Percentiles rank a stretch among this genome's conserved stretches.
Evolutionary conservation across 2,888 invertebrate genomes (phyloP).

Genomic region (Aproaerema taeniolella): DNA sequence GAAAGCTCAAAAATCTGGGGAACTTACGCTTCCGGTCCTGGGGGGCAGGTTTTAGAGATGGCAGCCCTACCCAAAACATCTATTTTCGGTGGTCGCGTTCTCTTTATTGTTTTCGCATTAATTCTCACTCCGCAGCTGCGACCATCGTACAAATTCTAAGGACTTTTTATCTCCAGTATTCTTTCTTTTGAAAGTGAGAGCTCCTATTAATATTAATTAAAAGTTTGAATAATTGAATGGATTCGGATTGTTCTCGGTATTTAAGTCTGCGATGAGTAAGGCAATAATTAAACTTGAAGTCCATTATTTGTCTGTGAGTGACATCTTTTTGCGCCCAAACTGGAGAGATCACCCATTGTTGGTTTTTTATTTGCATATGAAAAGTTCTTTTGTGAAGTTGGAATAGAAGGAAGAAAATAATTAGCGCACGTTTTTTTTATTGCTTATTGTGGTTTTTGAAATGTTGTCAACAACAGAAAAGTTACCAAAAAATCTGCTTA

Average conservation of each 20-base stretch:
- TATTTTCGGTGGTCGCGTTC: conserved; percentile 54
- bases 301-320: conserved; percentile 61
- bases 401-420: too few relatives aligned
- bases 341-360: not conserved
- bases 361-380: too few relatives aligned
- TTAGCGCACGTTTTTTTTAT: too few relatives aligned
- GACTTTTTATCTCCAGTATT: conserved; percentile 71
- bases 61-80: conserved; percentile 50
- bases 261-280: conserved; percentile 57
- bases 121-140: conserved; percentile 72
- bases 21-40: too few relatives aligned
- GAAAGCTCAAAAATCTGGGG: too few relatives aligned
- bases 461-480: too few relatives aligned
- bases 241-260: conserved; percentile 67
- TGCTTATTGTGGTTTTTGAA: too few relatives aligned
- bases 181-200: conserved; percentile 72
- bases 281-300: conserved; percentile 66
- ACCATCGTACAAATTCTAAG: conserved; percentile 70
- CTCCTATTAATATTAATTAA: conserved; percentile 77
- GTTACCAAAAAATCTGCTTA: too few relatives aligned
- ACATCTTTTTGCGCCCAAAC: conserved; percentile 36
- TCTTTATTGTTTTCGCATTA: conserved; percentile 74
- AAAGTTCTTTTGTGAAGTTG: too few relatives aligned
- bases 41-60: too few relatives aligned
- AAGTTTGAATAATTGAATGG: conserved; percentile 76